Evolutionary conservation across 2,888 invertebrate genomes (phyloP).

Genomic region (Eubasilissa splendida): DNA sequence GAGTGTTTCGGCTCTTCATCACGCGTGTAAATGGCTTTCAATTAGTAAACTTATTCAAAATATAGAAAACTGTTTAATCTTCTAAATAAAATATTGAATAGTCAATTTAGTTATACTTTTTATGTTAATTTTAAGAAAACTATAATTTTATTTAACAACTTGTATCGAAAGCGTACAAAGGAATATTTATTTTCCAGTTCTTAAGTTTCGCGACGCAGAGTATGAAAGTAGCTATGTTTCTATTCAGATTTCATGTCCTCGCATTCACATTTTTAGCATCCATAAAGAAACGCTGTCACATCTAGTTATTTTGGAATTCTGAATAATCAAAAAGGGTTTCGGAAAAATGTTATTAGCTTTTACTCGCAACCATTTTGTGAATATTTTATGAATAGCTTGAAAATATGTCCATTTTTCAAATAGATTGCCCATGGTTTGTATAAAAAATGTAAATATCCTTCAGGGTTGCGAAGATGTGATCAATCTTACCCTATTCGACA

Average conservation of each 20-base stretch:
- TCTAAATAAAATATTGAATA: too few species aligned
- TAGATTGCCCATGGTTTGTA: conserved; percentile 34
- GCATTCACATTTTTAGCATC: conserved; percentile 33
- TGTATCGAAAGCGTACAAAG: too few species aligned
- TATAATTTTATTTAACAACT: too few species aligned
- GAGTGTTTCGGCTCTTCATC: too few species aligned
- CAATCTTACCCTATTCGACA: conserved; percentile 42
- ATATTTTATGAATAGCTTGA: conserved; percentile 35
- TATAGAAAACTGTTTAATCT: too few species aligned
- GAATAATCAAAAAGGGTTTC: conserved; percentile 34
- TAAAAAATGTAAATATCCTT: conserved; percentile 44
- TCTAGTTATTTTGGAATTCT: conserved; percentile 27
- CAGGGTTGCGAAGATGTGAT: conserved; percentile 31
- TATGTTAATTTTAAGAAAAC: too few species aligned
- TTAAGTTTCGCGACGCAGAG: background rate
- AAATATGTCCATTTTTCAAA: conserved; percentile 39
- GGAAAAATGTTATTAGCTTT: conserved; percentile 40
- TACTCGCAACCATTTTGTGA: conserved; percentile 29
- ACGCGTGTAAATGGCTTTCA: too few species aligned
- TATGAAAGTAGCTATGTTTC: background rate
- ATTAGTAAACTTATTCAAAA: too few species aligned
- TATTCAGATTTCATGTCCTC: conserved; percentile 19
- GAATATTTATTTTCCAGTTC: too few species aligned
- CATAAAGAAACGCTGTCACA: conserved; percentile 13
- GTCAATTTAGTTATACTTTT: too few species aligned